A percentile compares a stretch with the other conserved stretches of the same genome.
Conservation (phyloP, 1,140 invertebrate genomes). For the Stegodyphus dumicola region DNA sequence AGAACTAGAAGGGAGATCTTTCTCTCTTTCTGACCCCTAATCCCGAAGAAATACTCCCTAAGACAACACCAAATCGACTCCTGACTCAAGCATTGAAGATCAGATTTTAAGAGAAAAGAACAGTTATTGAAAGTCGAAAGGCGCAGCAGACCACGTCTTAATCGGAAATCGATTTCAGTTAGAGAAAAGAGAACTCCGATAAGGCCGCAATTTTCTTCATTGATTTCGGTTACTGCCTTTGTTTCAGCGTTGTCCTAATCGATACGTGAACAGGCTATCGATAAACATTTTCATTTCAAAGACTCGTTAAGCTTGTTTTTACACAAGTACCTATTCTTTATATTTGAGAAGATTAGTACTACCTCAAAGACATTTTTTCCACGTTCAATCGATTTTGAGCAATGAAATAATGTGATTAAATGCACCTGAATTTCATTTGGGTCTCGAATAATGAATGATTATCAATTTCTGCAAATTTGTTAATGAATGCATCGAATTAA, state of each 20-base stretch:
- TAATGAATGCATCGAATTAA: too few relatives aligned
- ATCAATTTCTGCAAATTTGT: too few relatives aligned
- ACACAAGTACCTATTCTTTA: neutral
- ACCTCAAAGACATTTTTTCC: too few relatives aligned
- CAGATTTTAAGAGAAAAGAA: conserved; percentile 51
- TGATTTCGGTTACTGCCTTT: conserved; percentile 45
- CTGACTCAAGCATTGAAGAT: conserved; percentile 15
- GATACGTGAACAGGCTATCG: conserved; percentile 43
- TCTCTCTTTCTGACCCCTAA: too few relatives aligned
- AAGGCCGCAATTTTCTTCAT: conserved; percentile 57
- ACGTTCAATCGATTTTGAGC: too few relatives aligned
- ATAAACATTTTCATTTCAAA: conserved; percentile 58
- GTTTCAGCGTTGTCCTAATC: conserved; percentile 22
- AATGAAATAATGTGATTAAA: too few relatives aligned
- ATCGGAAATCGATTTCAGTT: conserved; percentile 54
- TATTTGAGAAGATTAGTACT: too few relatives aligned
- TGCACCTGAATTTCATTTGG: too few relatives aligned
- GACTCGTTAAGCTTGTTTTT: conserved; percentile 34
- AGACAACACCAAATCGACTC: conserved; percentile 54
- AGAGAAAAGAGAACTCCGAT: conserved; percentile 52
- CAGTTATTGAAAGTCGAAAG: conserved; percentile 57
- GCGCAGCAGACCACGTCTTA: conserved; percentile 20
- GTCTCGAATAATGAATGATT: too few relatives aligned
- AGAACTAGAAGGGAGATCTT: too few relatives aligned
- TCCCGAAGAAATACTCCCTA: neutral